These are phyloP conservation scores for Enteromius mattozi DNA, from an alignment of 2,797 vertebrate species.

Conservation along the genomic window DNA sequence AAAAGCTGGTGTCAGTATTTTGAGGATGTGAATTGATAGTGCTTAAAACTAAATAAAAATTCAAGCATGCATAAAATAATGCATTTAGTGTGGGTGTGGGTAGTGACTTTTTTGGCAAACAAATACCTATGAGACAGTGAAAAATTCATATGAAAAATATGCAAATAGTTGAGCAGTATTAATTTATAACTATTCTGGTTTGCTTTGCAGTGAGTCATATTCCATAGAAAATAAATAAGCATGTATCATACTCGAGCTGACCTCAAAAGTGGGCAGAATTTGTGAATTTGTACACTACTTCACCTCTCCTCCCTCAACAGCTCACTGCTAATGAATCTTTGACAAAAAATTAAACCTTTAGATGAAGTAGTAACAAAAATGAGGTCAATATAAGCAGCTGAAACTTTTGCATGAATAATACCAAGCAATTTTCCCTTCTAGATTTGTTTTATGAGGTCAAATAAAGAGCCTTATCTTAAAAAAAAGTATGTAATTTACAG, in stretches of 20 bases:
- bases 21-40: not conserved
- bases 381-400: not conserved
- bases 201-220: not conserved
- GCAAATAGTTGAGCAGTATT: not conserved
- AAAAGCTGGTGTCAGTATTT: not conserved
- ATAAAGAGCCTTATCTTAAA: not conserved
- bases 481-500: no score
- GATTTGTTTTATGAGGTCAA: not conserved
- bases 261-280: conserved; percentile 7
- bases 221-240: not conserved
- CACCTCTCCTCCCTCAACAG: not conserved
- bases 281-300: not conserved
- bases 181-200: not conserved
- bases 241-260: not conserved
- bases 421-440: not conserved
- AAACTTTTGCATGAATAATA: not conserved
- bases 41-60: no score
- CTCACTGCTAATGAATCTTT: not conserved
- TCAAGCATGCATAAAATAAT: not conserved
- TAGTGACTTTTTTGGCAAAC: not conserved
- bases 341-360: not conserved
- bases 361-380: not conserved
- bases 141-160: not conserved
- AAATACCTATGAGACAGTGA: not conserved
- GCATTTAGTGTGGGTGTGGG: no score